Base-by-base conservation (phyloP, 2,888 invertebrate species). In the Lithophane ornitopus region DNA sequence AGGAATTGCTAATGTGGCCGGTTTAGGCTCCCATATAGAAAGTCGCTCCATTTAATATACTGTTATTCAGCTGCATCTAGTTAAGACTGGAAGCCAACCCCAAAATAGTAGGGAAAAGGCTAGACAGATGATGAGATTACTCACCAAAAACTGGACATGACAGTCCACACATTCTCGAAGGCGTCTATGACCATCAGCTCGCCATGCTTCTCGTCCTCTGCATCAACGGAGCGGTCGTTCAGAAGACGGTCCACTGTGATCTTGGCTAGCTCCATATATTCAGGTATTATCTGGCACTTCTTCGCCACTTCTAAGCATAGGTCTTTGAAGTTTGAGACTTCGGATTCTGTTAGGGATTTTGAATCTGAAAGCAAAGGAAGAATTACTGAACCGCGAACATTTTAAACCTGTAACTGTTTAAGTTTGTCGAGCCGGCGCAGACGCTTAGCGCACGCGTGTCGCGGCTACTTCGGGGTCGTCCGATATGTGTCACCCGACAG, bases 231-330 rank as follows among this genome's bases (percentile, higher is more conserved):
- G 6, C 86, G 76, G 39, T 82, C 87, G 28, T 89, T 84, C 73
- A 88, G 76, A 7, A 96, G 82, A 19, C 92, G 86, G 68, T 93
- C 94, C 9, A 95, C 94, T 0, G 95, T 95, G 19, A 87, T 72
- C 82, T 95, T 96, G 0, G 96, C 96, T 2, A 96, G 82, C 75
- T 94, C 93, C 96, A 96, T 95, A 80, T 96, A 96, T 69, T 96
- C 96, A 0, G 96, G 96, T 52, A 96, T 96, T 28, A 96, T 96
- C 82, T 95, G 95, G 78, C 96, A 96, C 44, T 93, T 94, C 80
- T 89, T 92, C 0, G 95, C 95, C 16, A 96, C 90, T 7, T 96
- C 96, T 54, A 95, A 26, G 44, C 95, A 95, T 0, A 96, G 87
- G 52, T 96, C 96, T 70, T 94, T 94, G 91, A 95, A 96, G 71